Evolutionary conservation across 2,113 vertebrate species (phyloP), one percentile per base, ranked within the genome.

Genomic region (Strix uralensis): DNA sequence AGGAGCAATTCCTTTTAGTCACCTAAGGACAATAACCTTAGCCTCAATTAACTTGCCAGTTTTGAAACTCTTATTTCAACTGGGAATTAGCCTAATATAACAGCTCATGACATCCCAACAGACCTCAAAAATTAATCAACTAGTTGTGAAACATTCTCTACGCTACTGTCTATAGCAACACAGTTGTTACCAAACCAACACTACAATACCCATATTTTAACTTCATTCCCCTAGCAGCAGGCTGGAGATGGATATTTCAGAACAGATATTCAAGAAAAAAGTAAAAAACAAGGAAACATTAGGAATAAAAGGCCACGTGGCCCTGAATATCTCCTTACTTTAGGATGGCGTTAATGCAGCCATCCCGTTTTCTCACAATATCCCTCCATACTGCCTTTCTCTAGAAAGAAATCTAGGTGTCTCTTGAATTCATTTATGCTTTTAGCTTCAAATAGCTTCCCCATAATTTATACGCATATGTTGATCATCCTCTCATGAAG

Each of bases 391-490:
- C 23, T 36, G 26, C 32, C 57, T 67, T 84, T 65, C 78, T 91
- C 65, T 79, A 94, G 81, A 96, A 97, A 88, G 25, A 87, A 88
- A 42, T 40, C 40, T 88, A 91, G 55, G 49, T 94, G 49, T 92
- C 36, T 92, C 89, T 79, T 81, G 34, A 96, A 95, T 59, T 96
- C 57, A 47, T 90, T 93, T 86, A 87, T 88, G 73, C 46, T 91
- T 77, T 93, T 84, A 86, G 52, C 63, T 97, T 85, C 55, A 81
- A 91, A 75, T 36, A 92, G 57, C 42, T 96, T 94, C 46, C 52
- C 21, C 4, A 2, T 92, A 95, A 98, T 55, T 94, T 62, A 87
- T 90, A 46, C 94, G 95, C 92, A 92, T 65, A 82, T 94, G 95
- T 90, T 96, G 84, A 95, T 73, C 83, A 88, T 65, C 73, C 66